These are phyloP conservation scores for Choristoneura fumiferana DNA, from an alignment of 1,140 invertebrate genomes.

Conservation along the genomic window DNA sequence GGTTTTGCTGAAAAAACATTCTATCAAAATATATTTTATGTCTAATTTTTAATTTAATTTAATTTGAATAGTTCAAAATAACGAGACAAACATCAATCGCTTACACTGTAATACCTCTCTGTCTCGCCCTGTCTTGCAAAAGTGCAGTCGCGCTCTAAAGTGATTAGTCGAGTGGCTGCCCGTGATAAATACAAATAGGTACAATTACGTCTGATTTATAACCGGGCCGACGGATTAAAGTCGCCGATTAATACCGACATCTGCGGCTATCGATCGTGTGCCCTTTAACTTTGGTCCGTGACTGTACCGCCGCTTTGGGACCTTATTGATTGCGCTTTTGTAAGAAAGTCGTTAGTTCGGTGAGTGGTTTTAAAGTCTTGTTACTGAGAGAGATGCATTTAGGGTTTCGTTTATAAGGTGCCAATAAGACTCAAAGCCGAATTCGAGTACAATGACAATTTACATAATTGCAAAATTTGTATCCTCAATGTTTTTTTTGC, in stretches of 20 bases:
- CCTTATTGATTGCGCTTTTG: constrained; percentile 8
- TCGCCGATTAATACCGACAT: constrained; percentile 68
- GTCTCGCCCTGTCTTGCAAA: background rate
- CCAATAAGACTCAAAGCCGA: background rate
- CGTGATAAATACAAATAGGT: constrained; percentile 68
- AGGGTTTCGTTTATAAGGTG: background rate
- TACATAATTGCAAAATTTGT: too few relatives aligned
- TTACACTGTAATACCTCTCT: too few relatives aligned
- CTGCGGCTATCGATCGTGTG: constrained; percentile 64
- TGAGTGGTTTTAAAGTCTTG: background rate
- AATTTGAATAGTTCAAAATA: too few relatives aligned
- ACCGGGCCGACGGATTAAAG: constrained; percentile 58
- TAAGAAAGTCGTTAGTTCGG: background rate
- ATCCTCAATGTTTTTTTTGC: too few relatives aligned
- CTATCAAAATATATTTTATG: too few relatives aligned
- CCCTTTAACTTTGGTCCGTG: constrained; percentile 64
- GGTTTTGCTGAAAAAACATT: too few relatives aligned
- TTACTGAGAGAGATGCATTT: background rate
- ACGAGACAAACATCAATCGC: too few relatives aligned
- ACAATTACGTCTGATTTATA: constrained; percentile 67
- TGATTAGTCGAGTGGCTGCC: constrained; percentile 32
- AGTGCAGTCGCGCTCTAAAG: constrained; percentile 34
- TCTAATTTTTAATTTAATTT: too few relatives aligned
- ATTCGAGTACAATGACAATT: too few relatives aligned
- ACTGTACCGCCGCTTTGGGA: constrained; percentile 37